Evolutionary conservation across 92 coral and sea anemone genomes (phyloP).

Genomic region (Porites evermanni): DNA sequence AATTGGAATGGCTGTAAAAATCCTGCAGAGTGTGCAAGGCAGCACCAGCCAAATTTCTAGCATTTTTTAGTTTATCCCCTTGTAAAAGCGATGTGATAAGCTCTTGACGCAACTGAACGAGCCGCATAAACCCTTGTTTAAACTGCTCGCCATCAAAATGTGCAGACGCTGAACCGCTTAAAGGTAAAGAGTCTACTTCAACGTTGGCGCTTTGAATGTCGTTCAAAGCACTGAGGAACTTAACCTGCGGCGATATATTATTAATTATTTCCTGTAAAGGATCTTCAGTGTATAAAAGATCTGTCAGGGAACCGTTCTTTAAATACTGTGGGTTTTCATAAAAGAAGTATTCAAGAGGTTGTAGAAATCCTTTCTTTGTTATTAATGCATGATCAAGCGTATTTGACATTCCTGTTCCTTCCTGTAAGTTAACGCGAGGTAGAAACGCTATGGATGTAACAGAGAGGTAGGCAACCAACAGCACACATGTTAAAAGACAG

Average conservation of each 20-base stretch:
- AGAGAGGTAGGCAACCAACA: background rate
- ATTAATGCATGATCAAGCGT: constrained; percentile 16
- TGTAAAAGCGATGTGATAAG: constrained; percentile 33
- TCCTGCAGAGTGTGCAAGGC: constrained; percentile 72
- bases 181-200: constrained; percentile 44
- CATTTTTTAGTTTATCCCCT: constrained; percentile 35
- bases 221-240: constrained; percentile 58
- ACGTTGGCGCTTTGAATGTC: constrained; percentile 63
- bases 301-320: constrained; percentile 22
- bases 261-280: background rate
- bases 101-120: constrained; percentile 37
- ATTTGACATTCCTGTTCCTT: background rate
- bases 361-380: constrained; percentile 6
- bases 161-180: constrained; percentile 24
- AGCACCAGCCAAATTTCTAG: constrained; percentile 57
- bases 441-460: constrained; percentile 1
- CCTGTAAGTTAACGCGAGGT: constrained; percentile 3
- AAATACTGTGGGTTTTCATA: constrained; percentile 40
- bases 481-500: too few species aligned
- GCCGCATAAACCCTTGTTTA: constrained; percentile 36
- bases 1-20: constrained; percentile 75
- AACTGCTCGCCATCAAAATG: constrained; percentile 74
- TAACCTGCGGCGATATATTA: constrained; percentile 43
- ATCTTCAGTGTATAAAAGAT: constrained; percentile 4
- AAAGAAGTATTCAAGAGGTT: constrained; percentile 1